These are phyloP conservation scores for Melitaea athalia DNA, from an alignment of 2,888 invertebrate genomes.

Conservation along the genomic window DNA sequence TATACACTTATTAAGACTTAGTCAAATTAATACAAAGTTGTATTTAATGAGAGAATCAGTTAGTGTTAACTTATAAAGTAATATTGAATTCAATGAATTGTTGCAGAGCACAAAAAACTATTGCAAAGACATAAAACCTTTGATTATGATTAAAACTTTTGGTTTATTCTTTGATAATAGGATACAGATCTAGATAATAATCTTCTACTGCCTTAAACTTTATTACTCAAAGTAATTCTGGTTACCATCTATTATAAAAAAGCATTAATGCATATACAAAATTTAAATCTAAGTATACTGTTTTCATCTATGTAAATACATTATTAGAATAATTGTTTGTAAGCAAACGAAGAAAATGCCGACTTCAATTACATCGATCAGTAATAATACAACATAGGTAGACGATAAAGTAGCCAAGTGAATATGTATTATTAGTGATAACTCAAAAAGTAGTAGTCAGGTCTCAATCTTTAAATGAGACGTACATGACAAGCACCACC, in stretches of 20 bases:
- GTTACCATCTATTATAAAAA: slow-evolving; percentile 6
- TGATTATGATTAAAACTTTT: not conserved
- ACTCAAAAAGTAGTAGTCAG: too few relatives aligned
- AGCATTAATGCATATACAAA: slow-evolving; percentile 1
- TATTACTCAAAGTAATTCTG: slow-evolving; percentile 1
- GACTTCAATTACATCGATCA: too few relatives aligned
- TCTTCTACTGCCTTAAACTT: not conserved
- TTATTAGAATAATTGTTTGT: not conserved
- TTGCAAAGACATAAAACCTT: not conserved
- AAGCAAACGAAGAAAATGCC: too few relatives aligned
- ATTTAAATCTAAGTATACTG: not conserved
- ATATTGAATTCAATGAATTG: not conserved
- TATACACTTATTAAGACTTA: slow-evolving; percentile 8
- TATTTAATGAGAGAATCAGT: not conserved
- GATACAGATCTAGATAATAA: slow-evolving; percentile 7
- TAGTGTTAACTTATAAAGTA: not conserved
- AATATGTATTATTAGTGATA: too few relatives aligned
- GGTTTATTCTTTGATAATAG: slow-evolving; percentile 1
- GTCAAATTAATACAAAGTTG: slow-evolving; percentile 7
- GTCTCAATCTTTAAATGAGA: too few relatives aligned
- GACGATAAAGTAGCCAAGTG: too few relatives aligned
- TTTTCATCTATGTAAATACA: not conserved
- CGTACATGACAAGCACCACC: too few relatives aligned
- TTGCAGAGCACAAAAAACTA: not conserved
- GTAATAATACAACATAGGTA: too few relatives aligned